Evolutionary conservation across 2,797 vertebrate genomes (phyloP).

Genomic region (Muscicapa striata): DNA sequence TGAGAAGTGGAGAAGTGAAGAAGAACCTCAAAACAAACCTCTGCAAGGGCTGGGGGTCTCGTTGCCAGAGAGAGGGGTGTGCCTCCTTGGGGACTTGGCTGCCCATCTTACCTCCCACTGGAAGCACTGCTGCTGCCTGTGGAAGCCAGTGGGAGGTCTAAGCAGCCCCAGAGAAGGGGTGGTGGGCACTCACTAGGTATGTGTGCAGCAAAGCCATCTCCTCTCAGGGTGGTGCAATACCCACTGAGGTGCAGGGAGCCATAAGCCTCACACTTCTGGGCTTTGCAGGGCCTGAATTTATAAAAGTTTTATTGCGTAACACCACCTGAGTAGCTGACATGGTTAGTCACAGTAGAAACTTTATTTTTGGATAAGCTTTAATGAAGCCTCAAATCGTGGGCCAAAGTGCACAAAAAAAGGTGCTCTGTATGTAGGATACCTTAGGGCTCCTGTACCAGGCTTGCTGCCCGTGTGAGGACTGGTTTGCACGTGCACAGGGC

Average conservation of each 20-base stretch:
- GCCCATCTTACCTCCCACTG: neutral
- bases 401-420: neutral
- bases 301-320: neutral
- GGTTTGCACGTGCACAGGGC: fast-evolving
- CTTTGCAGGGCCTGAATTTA: neutral
- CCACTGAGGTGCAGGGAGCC: neutral
- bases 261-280: neutral
- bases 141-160: neutral
- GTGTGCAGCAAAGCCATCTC: neutral
- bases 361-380: neutral
- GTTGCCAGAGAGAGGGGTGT: neutral
- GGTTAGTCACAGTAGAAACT: neutral
- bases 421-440: no score
- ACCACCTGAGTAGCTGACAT: neutral
- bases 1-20: neutral
- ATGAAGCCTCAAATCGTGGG: neutral
- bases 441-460: neutral
- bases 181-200: neutral
- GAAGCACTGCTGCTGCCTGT: neutral
- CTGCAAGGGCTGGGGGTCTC: neutral
- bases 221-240: neutral
- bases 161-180: neutral
- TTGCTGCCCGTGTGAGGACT: neutral
- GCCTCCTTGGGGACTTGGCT: neutral
- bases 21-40: neutral